A percentile compares a stretch with the other conserved stretches of the same genome.
These are phyloP conservation scores for Penaeus japonicus DNA, from an alignment of 1,140 invertebrate genomes.

Conservation along the genomic window DNA sequence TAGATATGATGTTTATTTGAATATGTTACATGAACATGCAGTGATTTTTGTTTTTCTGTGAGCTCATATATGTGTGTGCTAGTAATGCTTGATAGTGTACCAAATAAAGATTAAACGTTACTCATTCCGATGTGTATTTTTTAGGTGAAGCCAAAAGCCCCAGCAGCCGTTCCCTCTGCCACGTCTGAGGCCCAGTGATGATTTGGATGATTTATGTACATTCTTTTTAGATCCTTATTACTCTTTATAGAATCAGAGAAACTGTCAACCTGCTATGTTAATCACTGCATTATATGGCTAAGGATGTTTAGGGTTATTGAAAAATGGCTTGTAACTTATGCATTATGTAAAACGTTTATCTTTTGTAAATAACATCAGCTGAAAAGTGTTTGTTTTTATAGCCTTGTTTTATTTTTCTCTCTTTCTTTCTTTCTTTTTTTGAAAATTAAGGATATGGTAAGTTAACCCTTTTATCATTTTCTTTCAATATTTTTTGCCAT, in stretches of 20 bases:
- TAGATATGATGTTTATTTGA: too few relatives aligned
- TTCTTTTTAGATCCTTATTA: neutral
- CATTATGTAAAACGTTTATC: slow-evolving; percentile 15
- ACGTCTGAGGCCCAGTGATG: neutral
- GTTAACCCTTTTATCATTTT: too few relatives aligned
- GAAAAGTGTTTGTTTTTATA: neutral
- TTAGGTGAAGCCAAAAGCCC: slow-evolving; percentile 30
- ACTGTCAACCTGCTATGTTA: neutral
- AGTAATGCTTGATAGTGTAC: neutral
- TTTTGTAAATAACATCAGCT: slow-evolving; percentile 30
- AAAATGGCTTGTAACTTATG: slow-evolving; percentile 3
- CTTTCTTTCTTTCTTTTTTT: too few relatives aligned
- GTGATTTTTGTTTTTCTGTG: too few relatives aligned
- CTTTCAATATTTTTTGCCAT: too few relatives aligned
- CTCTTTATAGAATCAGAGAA: neutral
- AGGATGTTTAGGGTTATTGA: neutral
- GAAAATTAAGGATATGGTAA: neutral
- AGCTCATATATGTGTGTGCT: neutral
- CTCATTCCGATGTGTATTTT: neutral
- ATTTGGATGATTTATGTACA: neutral
- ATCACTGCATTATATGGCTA: neutral
- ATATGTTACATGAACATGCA: too few relatives aligned
- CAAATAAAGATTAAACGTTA: neutral
- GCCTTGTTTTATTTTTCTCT: neutral
- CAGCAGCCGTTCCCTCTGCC: neutral